Percentiles rank a stretch among this genome's conserved stretches.
phyloP scores from a whole-genome alignment of 2,113 vertebrate genomes.

The Pelodiscus sinensis region DNA sequence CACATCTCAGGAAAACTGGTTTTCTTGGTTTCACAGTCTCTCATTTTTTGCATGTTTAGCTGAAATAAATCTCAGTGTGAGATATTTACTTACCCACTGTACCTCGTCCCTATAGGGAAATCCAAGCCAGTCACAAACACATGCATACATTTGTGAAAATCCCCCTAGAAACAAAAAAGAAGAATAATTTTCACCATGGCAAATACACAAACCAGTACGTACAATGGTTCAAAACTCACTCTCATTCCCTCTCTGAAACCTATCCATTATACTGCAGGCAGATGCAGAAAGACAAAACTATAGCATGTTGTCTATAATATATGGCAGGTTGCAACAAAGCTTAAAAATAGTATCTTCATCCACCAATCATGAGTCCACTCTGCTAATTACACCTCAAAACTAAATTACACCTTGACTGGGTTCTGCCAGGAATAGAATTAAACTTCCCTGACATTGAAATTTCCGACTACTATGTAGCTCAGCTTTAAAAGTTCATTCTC shows the following conservation, averaged over 20 bases:
- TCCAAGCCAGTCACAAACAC: constrained; percentile 96
- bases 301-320: neutral
- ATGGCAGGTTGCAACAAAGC: neutral
- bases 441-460: constrained; percentile 47
- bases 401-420: constrained; percentile 72
- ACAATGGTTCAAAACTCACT: constrained; percentile 29
- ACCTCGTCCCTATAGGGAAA: constrained; percentile 95
- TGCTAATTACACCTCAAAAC: constrained; percentile 73
- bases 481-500: constrained; percentile 68
- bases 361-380: constrained; percentile 58
- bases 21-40: neutral
- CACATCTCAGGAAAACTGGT: neutral
- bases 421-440: constrained; percentile 66
- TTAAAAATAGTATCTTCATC: constrained; percentile 68
- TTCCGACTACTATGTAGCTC: constrained; percentile 45
- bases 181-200: neutral
- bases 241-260: constrained; percentile 28
- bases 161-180: constrained; percentile 82
- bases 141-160: constrained; percentile 97
- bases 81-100: constrained; percentile 89
- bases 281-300: constrained; percentile 25
- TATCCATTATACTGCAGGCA: constrained; percentile 15
- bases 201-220: neutral
- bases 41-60: neutral
- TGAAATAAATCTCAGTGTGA: neutral